Base-by-base conservation (phyloP, 2,113 vertebrate genomes). In the Misgurnus mizolepis region DNA sequence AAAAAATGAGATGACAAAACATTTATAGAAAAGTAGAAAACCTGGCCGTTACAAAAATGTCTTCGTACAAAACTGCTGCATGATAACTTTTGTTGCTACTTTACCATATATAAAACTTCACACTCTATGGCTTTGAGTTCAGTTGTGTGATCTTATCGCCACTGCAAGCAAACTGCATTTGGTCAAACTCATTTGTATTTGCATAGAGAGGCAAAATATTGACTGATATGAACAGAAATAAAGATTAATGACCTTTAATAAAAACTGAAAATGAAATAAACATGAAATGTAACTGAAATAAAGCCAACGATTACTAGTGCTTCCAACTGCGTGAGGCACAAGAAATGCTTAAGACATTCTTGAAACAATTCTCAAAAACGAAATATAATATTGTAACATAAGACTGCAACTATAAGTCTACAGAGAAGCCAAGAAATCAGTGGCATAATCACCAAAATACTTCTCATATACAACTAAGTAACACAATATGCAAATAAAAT, bases 401-500 rank as follows among this genome's bases (percentile, higher is more conserved):
- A 10, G 69, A 55, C 27, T 65, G n/a, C 78, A 56, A 43, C 39
- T 15, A 65, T 43, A 39, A 7, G 67, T 66, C 64, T 68, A 78
- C 55, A 10, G 34, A 77, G 67, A 80, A 85, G 41, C 43, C 39
- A 75, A 39, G 61, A 70, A 78, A 58, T 76, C 45, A 71, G 61
- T 18, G 39, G 18, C 67, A 47, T 27, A 55, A 45, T 70, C 39
- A 56, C 41, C 60, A 64, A 81, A 40, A 75, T 64, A 43, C 78
- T 80, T 47, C 58, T 74, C 61, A 83, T 82, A 74, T 82, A 84
- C 80, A 86, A 34, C 45, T 6, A 82, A 72, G 45, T 76, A 18
- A 76, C 67, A 79, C 55, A 67, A 88, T 88, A 87, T 85, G 87
- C 82, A 76, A 74, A 80, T 74, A 70, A 84, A 87, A 81, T 86